Evolutionary conservation across 2,797 vertebrate genomes (phyloP).

Genomic region (Pelodytes ibericus): DNA sequence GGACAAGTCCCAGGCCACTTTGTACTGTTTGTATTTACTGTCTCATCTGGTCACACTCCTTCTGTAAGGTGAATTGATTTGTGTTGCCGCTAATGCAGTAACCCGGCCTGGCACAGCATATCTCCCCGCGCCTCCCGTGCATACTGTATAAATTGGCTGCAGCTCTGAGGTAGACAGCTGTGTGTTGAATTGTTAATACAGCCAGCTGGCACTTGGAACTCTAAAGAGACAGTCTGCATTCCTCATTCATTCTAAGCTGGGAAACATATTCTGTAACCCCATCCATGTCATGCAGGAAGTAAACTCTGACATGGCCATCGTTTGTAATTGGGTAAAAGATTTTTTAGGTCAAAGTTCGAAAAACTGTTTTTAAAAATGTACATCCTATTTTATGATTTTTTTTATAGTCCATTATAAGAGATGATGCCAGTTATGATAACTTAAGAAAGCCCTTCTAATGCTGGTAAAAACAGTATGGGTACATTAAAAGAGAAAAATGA

Average conservation of each 20-base stretch:
- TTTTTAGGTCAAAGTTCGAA: too few relatives aligned
- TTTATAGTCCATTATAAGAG: too few relatives aligned
- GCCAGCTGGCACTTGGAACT: slow-evolving; percentile 33
- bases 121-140: slow-evolving; percentile 2
- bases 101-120: slow-evolving; percentile 13
- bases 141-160: slow-evolving; percentile 28
- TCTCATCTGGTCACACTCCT: slow-evolving; percentile 40
- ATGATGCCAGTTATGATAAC: too few relatives aligned
- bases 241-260: not conserved
- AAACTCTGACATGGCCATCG: not conserved
- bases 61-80: slow-evolving; percentile 49
- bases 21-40: slow-evolving; percentile 27
- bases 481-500: too few relatives aligned
- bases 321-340: too few relatives aligned
- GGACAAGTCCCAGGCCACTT: slow-evolving; percentile 15
- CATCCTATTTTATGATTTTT: too few relatives aligned
- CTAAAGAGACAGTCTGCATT: slow-evolving; percentile 14
- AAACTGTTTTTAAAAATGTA: too few relatives aligned
- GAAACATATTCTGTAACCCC: slow-evolving; percentile 20
- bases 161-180: slow-evolving; percentile 37
- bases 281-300: not conserved
- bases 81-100: slow-evolving; percentile 37
- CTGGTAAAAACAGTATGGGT: too few relatives aligned
- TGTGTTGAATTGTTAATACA: slow-evolving; percentile 37
- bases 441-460: too few relatives aligned